phyloP scores from a whole-genome alignment of 2,113 vertebrate genomes.

The Dascyllus trimaculatus region DNA sequence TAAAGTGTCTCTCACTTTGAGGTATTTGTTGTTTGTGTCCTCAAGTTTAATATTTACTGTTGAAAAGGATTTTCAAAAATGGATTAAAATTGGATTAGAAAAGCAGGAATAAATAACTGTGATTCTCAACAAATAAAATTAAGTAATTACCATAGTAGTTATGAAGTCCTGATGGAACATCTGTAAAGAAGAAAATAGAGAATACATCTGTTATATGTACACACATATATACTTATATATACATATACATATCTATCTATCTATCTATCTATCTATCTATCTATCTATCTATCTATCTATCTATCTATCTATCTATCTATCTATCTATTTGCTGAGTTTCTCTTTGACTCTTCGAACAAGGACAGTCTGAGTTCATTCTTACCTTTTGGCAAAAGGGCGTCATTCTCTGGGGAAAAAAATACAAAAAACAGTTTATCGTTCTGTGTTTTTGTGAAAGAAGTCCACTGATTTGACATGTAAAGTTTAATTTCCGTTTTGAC shows the following conservation, averaged over 20 bases:
- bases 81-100: not conserved
- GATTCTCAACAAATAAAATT: not conserved
- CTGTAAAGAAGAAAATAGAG: not conserved
- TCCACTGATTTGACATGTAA: not conserved
- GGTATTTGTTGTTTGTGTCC: rapidly evolving
- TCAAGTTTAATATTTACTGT: conserved; percentile 70
- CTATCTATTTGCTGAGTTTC: too few relatives aligned
- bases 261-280: too few relatives aligned
- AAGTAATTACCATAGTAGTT: conserved; percentile 24
- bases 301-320: too few relatives aligned
- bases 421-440: not conserved
- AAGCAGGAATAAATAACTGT: not conserved
- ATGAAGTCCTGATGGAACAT: rapidly evolving
- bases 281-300: too few relatives aligned
- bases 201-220: not conserved
- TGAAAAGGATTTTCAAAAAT: not conserved
- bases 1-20: rapidly evolving
- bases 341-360: not conserved
- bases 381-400: not conserved
- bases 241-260: too few relatives aligned
- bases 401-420: not conserved
- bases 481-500: too few relatives aligned
- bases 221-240: too few relatives aligned
- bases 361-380: not conserved
- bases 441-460: not conserved